Percentiles rank a stretch among this genome's conserved stretches.
phyloP scores from a whole-genome alignment of 2,113 vertebrate genomes.

The Aptenodytes patagonicus region DNA sequence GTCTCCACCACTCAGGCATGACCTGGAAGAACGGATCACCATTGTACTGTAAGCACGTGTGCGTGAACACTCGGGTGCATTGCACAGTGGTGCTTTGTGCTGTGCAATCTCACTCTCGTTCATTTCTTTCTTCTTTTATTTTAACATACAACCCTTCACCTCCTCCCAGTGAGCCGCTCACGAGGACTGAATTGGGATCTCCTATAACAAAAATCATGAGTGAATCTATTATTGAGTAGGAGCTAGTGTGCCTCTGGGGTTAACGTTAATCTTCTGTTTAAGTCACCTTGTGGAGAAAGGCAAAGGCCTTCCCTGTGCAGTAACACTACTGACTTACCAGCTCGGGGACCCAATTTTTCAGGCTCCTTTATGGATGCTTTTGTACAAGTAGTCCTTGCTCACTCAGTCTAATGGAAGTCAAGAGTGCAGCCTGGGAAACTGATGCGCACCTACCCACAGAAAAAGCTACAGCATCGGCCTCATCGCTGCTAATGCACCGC shows the following conservation, averaged over 20 bases:
- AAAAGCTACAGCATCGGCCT: background rate
- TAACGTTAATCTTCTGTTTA: background rate
- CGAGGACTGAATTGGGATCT: background rate
- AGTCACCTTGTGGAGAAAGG: background rate
- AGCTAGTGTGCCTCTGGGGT: background rate
- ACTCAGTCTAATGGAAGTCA: background rate
- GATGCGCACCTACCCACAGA: accelerated
- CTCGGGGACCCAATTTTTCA: background rate
- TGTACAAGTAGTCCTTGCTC: background rate
- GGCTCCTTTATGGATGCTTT: background rate
- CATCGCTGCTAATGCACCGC: background rate
- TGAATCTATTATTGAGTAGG: background rate
- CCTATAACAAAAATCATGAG: background rate
- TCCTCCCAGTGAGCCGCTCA: background rate
- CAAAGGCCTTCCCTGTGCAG: background rate
- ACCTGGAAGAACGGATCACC: background rate
- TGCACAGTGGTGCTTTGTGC: background rate
- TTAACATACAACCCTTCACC: accelerated
- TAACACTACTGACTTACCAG: background rate
- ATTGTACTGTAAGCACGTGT: background rate
- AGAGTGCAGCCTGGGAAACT: background rate
- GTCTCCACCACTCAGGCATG: background rate
- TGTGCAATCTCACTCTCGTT: background rate
- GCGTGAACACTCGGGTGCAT: background rate
- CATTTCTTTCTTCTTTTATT: background rate